Base-by-base conservation (phyloP, 2,113 vertebrate genomes). In the Grus americana region DNA sequence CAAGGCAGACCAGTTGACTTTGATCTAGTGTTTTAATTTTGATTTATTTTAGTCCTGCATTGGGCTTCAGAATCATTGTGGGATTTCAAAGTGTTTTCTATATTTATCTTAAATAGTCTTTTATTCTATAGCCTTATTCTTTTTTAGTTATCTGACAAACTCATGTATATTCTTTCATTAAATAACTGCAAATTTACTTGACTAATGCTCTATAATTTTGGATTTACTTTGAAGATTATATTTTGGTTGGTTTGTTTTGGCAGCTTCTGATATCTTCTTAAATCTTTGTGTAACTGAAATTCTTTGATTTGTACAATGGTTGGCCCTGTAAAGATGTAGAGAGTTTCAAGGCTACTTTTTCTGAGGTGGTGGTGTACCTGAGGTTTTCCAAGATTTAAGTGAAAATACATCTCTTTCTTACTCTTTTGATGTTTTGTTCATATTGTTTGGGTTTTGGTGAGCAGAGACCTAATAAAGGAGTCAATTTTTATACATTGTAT, bases 21-120 rank as follows among this genome's bases (percentile, higher is more conserved):
- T 95, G 75, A 95, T 96, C 71, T 79, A 38, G 29, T 86, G 38
- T 50, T 95, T 75, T 75, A 74, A 72, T 79, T 82, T 82, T 57
- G 15, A 47, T 70, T 66, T 87, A 49, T 82, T 92, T 90, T 42
- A 61, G 42, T n/a, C 32, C 62, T 75, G 11, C 29, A 5, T 30
- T 63, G 3, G 38, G 11, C 62, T 90, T 88, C 62, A 75, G 57
- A 75, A 72, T 72, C 75, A 38, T 54, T 2, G 0, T 36, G 34
- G 19, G 8, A 16, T 62, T 81, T 72, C 40, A 58, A n/a, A 79
- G 27, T 34, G 38, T 54, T 44, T 83, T 74, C 73, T 78, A 0
- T 87, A 63, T 49, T 74, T 79, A 22, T 29, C 27, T 58, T 63
- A 34, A 42, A 34, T 22, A 62, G 3, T 36, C 34, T 40, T 85